Evolutionary conservation across 1,140 invertebrate genomes (phyloP), one percentile per base, ranked within the genome.

Genomic region (Magallana ariakensis): DNA sequence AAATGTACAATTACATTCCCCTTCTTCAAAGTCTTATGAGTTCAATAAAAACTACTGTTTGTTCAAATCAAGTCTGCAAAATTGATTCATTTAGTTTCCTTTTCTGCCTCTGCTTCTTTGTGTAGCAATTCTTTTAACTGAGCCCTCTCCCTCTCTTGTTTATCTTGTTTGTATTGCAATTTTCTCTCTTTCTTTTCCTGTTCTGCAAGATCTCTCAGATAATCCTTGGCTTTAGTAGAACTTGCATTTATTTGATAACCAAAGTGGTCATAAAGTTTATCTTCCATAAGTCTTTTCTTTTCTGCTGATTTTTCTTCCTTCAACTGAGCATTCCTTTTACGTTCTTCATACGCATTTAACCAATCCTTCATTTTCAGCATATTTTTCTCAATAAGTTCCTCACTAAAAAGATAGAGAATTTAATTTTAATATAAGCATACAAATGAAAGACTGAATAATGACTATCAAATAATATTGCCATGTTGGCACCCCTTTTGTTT

Each of bases 281-380:
- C 66, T 26, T 26, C 22, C 66, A 26, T 19, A 8, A 11, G 8
- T 26, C 13, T 19, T 22, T 22, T 19, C 19, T 26, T 70, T 70
- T 70, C 66, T 33, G 22, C 19, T 11, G n/a, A 8, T 70, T 11
- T 70, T 10, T 70, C 19, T 70, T 70, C n/a, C 22, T 19, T 70
- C 33, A 70, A 70, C 8, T 11, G 11, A 11, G 66, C 66, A 70
- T 19, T 70, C 19, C 33, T 33, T 70, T 70, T 19, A 26, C 66
- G 66, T 22, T 70, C 66, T 70, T 70, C 66, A 26, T 70, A 70
- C 8, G 66, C 66, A 4, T 70, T 70, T 70, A 70, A 26, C 66
- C 66, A 70, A 70, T 70, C 66, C 19, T 70, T 70, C 66, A 70
- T 70, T 70, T 70, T 70, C 13, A 3, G 11, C 66, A 70, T 70